These are phyloP conservation scores for Musca domestica DNA, from an alignment of 1,140 invertebrate species.

Conservation along the genomic window DNA sequence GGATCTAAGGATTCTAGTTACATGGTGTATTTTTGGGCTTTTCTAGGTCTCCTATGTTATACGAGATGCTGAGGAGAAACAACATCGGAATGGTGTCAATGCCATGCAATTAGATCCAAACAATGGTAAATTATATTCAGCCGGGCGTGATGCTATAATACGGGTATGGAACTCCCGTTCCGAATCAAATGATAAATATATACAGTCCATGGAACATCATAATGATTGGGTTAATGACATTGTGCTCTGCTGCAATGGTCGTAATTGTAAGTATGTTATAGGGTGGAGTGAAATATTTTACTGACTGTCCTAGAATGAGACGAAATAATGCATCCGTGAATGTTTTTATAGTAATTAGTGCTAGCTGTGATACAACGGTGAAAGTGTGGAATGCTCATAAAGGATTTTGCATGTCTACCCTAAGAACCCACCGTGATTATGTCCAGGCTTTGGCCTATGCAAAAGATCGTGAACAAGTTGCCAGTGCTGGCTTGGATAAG, in stretches of 20 bases:
- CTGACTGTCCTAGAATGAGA: no score
- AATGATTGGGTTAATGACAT: slow-evolving; percentile 99
- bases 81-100: slow-evolving; percentile 94
- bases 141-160: slow-evolving; percentile 93
- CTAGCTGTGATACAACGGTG: slow-evolving; percentile 98
- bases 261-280: slow-evolving; percentile 70
- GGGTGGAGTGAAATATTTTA: neutral
- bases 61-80: slow-evolving; percentile 90
- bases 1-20: neutral
- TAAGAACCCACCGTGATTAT: slow-evolving; percentile 98
- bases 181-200: slow-evolving; percentile 75
- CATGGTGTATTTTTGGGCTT: neutral
- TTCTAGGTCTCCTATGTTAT: slow-evolving; percentile 95
- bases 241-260: slow-evolving; percentile 92
- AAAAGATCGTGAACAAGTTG: slow-evolving; percentile 90
- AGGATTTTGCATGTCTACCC: slow-evolving; percentile 98
- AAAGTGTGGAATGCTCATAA: slow-evolving; percentile 99
- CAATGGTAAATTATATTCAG: slow-evolving; percentile 89
- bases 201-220: slow-evolving; percentile 96
- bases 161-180: slow-evolving; percentile 88
- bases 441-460: slow-evolving; percentile 98
- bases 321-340: slow-evolving; percentile 1
- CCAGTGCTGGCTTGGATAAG: slow-evolving; percentile 95
- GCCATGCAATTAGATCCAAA: slow-evolving; percentile 89
- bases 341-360: slow-evolving; percentile 85